A percentile compares a stretch with the other conserved stretches of the same genome.
These are phyloP conservation scores for Aurelia aurita DNA, from an alignment of 30 jellyfish, hydroid and myxozoan species.

Conservation along the genomic window DNA sequence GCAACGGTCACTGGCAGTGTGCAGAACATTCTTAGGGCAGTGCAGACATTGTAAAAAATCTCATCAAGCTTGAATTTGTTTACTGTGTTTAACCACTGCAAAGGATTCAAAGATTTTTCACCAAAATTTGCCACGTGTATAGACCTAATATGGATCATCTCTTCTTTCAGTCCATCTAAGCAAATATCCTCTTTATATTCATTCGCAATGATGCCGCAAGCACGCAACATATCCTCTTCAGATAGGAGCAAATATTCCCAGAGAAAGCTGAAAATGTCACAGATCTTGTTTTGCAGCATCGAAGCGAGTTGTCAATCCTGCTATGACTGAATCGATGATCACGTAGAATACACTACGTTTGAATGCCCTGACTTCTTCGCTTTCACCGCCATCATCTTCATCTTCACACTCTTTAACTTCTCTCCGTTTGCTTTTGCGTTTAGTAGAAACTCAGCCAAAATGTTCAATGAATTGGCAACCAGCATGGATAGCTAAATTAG, in stretches of 20 bases:
- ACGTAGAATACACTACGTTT: no score
- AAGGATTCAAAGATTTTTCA: neutral
- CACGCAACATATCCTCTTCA: slow-evolving; percentile 22
- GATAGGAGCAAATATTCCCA: slow-evolving; percentile 31
- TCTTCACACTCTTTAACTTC: slow-evolving; percentile 6
- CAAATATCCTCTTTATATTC: neutral
- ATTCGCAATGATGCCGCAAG: slow-evolving; percentile 37
- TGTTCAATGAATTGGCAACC: slow-evolving; percentile 10
- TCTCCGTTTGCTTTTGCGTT: neutral
- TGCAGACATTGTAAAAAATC: neutral
- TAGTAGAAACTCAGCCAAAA: neutral
- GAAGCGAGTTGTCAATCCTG: slow-evolving; percentile 17
- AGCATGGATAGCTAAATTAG: no score
- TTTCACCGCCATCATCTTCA: neutral
- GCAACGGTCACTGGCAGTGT: neutral
- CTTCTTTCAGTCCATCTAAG: neutral
- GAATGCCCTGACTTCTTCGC: slow-evolving; percentile 5
- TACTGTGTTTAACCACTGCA: neutral
- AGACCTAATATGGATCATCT: neutral
- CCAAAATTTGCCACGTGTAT: slow-evolving; percentile 9
- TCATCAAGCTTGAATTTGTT: slow-evolving; percentile 19
- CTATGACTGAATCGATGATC: no score
- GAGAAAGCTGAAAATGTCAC: slow-evolving; percentile 10
- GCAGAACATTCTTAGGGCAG: neutral
- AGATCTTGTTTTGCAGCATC: slow-evolving; percentile 26